Conservation (phyloP, 2,113 vertebrate species). For the Dendrocopos noguchii region DNA sequence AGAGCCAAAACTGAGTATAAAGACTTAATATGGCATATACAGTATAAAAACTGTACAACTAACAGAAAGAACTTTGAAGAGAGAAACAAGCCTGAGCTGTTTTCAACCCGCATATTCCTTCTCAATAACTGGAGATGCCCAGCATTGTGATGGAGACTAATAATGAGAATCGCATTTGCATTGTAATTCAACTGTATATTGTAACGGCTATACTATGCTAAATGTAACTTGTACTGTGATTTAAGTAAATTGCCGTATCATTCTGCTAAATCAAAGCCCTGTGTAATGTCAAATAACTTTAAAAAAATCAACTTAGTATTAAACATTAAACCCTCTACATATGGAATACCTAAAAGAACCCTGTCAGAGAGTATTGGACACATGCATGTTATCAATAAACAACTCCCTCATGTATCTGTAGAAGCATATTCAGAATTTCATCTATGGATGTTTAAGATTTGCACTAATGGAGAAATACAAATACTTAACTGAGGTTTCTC, state of each 20-base stretch:
- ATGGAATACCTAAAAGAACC: background rate
- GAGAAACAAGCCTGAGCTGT: background rate
- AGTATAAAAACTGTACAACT: background rate
- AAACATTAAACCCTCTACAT: background rate
- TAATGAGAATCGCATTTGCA: background rate
- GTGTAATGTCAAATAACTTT: background rate
- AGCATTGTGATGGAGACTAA: background rate
- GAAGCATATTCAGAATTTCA: background rate
- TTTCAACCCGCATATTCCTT: constrained; percentile 12
- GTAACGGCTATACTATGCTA: background rate
- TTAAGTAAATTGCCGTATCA: constrained; percentile 2
- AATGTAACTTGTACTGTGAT: background rate
- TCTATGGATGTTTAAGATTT: background rate
- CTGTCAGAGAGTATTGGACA: background rate
- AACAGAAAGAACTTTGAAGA: background rate
- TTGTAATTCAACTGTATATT: background rate
- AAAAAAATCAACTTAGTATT: background rate
- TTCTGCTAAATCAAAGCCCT: constrained; percentile 3
- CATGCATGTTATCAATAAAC: background rate
- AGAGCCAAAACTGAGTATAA: background rate
- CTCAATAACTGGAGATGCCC: background rate
- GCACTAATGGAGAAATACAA: background rate
- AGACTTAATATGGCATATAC: background rate
- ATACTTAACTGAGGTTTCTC: background rate
- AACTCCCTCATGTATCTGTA: background rate